Evolutionary conservation across 2,113 vertebrate species (phyloP).

Genomic region (Neofelis nebulosa): DNA sequence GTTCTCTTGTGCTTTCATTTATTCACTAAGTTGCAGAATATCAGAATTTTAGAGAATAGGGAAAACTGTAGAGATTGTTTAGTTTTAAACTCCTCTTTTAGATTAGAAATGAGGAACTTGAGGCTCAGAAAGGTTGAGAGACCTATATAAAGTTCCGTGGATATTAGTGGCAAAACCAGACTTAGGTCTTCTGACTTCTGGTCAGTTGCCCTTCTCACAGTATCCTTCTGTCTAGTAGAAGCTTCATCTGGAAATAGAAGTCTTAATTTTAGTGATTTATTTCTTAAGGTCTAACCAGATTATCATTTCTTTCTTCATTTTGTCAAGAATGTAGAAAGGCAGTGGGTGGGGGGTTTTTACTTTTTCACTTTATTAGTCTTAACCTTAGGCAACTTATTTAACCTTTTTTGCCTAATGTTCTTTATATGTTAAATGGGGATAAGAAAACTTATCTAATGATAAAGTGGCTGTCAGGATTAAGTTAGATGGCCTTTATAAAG

Average conservation of each 20-base stretch:
- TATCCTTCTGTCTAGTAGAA: neutral
- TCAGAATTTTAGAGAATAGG: neutral
- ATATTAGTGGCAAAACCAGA: neutral
- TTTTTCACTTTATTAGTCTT: neutral
- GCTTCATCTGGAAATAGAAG: neutral
- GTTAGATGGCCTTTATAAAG: neutral
- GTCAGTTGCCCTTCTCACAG: neutral
- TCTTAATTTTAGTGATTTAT: neutral
- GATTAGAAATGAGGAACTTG: neutral
- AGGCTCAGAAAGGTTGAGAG: neutral
- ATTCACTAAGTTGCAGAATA: neutral
- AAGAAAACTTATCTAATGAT: neutral
- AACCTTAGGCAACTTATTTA: neutral
- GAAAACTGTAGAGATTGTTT: neutral
- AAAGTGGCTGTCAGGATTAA: neutral
- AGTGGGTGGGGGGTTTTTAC: neutral
- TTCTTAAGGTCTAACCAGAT: neutral
- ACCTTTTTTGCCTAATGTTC: neutral
- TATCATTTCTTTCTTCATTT: conserved; percentile 15
- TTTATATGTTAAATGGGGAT: conserved; percentile 9
- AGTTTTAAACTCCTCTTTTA: neutral
- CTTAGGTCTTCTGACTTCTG: neutral
- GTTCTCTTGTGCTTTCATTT: neutral
- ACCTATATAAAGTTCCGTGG: neutral
- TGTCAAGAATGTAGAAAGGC: neutral